Percentiles rank a stretch among this genome's conserved stretches.
Conservation (phyloP, 2,797 vertebrate genomes). For the Lutjanus argentimaculatus region DNA sequence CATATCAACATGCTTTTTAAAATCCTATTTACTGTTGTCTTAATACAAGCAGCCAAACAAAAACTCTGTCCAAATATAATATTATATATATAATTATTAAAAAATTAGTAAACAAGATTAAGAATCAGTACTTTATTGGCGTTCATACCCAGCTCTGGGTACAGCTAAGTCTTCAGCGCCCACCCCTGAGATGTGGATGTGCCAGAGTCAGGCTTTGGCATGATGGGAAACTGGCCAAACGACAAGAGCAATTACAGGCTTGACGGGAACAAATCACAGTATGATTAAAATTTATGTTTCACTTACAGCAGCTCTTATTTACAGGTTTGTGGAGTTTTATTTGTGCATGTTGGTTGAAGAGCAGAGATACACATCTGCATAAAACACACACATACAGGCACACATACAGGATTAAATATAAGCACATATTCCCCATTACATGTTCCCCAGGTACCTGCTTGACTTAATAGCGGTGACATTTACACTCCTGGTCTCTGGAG, state of each 20-base stretch:
- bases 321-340: constrained; percentile 26
- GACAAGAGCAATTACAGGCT: neutral
- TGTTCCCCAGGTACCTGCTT: constrained; percentile 58
- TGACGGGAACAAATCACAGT: neutral
- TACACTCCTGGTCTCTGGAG: constrained; percentile 68
- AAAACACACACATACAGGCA: constrained; percentile 28
- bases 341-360: neutral
- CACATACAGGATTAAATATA: constrained; percentile 20
- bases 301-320: constrained; percentile 12
- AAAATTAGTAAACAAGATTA: neutral
- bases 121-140: neutral
- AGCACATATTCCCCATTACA: constrained; percentile 42
- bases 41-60: neutral
- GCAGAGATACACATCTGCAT: neutral
- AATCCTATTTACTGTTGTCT: neutral
- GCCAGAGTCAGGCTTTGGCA: neutral
- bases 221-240: neutral
- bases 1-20: neutral
- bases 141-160: neutral
- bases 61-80: neutral
- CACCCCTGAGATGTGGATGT: neutral
- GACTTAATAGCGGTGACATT: constrained; percentile 74
- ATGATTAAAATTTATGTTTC: constrained; percentile 32
- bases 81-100: neutral
- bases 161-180: neutral